Base-by-base conservation (phyloP, 2,113 vertebrate species). In the Cochlearius cochlearius region DNA sequence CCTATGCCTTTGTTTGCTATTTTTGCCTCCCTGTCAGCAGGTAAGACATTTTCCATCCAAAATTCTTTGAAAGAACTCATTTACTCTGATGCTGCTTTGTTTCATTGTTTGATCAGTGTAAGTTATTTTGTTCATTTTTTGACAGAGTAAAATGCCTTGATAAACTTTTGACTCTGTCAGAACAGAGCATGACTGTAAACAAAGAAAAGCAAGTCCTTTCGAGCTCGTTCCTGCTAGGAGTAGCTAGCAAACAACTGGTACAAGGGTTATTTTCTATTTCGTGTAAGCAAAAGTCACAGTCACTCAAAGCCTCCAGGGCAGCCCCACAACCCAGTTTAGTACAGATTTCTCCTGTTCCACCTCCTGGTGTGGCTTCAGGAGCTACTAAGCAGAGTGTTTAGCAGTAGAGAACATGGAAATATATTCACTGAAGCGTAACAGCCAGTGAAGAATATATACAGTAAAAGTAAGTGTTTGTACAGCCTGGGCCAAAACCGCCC, bases 1-100 rank as follows among this genome's bases (percentile, higher is more conserved):
- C 84, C 78, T 86, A 39, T 92, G 90, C 86, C 71, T 98, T 97
- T 98, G 94, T 96, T 98, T 97, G 90, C 86, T 89, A 26, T 90
- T 94, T 86, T 92, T 92, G 39, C 63, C 45, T 91, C 60, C 56
- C 58, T 94, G 90, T 96, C 78, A 95, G 86, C 69, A 78, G 81
- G 89, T 96, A 94, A 94, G 92, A 78, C 43, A 47, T 95, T 93
- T 79, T 88, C 93, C 34, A 81, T 83, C 89, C 92, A 83, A 55
- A 96, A 81, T 79, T 91, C 77, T 86, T 97, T 97, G 79, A 90
- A 91, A 72, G 81, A 92, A 87, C 71, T 23, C 1, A 41, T 92
- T 90, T 81, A 78, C 76, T 83, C 38, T 90, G 47, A 52, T 78
- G 18, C 38, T 66, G n/a, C 87, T 96, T 90, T 96, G 63, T 95